Percentiles rank a stretch among this genome's conserved stretches.
phyloP scores from a whole-genome alignment of 2,888 invertebrate species.

The Chloroclysta siterata region DNA sequence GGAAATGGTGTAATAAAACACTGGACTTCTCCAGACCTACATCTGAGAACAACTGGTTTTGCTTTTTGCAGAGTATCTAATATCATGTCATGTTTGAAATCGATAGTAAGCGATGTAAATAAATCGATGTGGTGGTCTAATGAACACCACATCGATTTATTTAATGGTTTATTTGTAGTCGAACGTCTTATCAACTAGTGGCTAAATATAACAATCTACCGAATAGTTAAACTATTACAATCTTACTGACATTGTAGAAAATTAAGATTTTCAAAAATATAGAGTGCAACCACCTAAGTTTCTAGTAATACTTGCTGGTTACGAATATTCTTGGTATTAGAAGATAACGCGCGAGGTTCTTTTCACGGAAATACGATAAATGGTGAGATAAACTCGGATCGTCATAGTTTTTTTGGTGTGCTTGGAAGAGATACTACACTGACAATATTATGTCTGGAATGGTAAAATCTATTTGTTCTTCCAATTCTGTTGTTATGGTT shows the following conservation, averaged over 20 bases:
- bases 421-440: conserved; percentile 29
- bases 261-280: not conserved
- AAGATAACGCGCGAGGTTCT: conserved; percentile 66
- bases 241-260: not conserved
- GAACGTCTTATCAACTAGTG: too few relatives aligned
- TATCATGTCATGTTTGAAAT: conserved; percentile 46
- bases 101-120: conserved; percentile 36
- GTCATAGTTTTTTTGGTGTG: conserved; percentile 50
- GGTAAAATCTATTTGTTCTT: not conserved
- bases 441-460: conserved; percentile 10
- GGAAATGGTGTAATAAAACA: conserved; percentile 36
- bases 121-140: conserved; percentile 70
- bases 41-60: conserved; percentile 48
- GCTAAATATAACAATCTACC: too few relatives aligned
- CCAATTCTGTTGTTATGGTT: not conserved
- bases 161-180: not conserved
- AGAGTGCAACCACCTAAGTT: conserved; percentile 18
- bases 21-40: conserved; percentile 41
- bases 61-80: conserved; percentile 62
- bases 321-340: conserved; percentile 62
- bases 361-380: conserved; percentile 78
- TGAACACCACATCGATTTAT: too few relatives aligned
- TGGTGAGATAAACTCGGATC: conserved; percentile 64
- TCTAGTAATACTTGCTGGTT: conserved; percentile 22
- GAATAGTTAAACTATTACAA: too few relatives aligned